phyloP scores from a whole-genome alignment of 2,888 invertebrate genomes.

The Hypena proboscidalis region DNA sequence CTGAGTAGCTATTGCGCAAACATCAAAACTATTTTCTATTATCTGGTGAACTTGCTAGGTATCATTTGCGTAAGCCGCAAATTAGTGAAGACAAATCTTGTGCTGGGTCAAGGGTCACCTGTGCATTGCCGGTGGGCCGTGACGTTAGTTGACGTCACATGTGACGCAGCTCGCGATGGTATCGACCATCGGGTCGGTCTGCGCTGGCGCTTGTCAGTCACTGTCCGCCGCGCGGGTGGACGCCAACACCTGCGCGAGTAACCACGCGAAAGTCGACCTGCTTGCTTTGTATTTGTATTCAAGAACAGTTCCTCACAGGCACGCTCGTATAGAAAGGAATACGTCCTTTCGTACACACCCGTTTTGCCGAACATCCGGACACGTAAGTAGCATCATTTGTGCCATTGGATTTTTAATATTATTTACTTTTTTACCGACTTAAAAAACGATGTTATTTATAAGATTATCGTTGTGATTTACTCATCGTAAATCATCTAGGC shows the following conservation, averaged over 20 bases:
- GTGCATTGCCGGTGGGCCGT: conserved; percentile 15
- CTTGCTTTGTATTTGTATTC: conserved; percentile 73
- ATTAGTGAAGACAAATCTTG: conserved; percentile 5
- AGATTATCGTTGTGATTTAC: too few species aligned
- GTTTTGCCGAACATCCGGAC: conserved; percentile 46
- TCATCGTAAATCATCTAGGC: too few species aligned
- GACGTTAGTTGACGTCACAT: conserved; percentile 37
- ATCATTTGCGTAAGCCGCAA: background rate
- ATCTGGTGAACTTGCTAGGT: too few species aligned
- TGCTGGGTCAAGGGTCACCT: conserved; percentile 15
- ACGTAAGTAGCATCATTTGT: conserved; percentile 47
- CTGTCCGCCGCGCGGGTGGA: conserved; percentile 60
- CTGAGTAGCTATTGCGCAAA: too few species aligned
- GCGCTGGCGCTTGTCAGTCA: conserved; percentile 61
- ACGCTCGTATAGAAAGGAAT: conserved; percentile 61
- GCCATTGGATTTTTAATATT: too few species aligned
- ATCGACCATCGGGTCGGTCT: conserved; percentile 27
- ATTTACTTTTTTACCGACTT: too few species aligned
- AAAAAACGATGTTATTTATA: too few species aligned
- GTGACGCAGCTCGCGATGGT: conserved; percentile 41
- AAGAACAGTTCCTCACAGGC: conserved; percentile 56
- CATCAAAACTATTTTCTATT: too few species aligned
- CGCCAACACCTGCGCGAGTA: conserved; percentile 64
- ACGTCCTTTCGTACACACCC: conserved; percentile 48
- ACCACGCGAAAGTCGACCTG: conserved; percentile 71